phyloP scores from a whole-genome alignment of 2,113 vertebrate species.

The Chauna torquata region DNA sequence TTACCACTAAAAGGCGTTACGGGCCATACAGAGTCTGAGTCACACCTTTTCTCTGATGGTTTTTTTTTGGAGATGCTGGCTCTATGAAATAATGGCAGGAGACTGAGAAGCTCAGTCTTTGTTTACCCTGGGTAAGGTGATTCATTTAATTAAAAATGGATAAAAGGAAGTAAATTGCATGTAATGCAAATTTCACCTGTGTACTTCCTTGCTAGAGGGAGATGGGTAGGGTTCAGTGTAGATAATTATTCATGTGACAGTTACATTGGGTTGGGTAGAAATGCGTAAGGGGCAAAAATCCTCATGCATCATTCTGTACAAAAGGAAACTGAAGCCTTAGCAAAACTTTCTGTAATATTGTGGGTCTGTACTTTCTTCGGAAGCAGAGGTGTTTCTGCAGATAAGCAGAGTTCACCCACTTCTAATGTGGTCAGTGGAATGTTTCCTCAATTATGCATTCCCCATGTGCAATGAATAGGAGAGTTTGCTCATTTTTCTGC shows the following conservation, averaged over 20 bases:
- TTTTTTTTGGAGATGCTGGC: not conserved
- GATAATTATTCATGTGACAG: not conserved
- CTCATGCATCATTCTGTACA: not conserved
- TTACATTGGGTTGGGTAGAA: not conserved
- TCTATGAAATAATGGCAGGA: conserved; percentile 1
- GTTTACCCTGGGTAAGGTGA: conserved; percentile 7
- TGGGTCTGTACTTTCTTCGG: not conserved
- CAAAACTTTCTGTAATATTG: not conserved
- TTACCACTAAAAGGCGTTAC: not conserved
- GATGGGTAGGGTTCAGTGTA: not conserved
- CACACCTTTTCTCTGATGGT: not conserved
- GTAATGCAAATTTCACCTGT: conserved; percentile 27
- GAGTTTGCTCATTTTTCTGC: not conserved
- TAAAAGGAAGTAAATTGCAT: conserved; percentile 25
- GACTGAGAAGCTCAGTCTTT: not conserved
- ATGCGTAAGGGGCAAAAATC: not conserved
- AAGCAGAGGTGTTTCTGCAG: not conserved
- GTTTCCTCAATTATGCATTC: conserved; percentile 11
- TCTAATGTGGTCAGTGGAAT: not conserved
- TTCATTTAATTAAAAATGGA: conserved; percentile 28
- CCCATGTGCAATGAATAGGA: not conserved
- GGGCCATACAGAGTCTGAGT: not conserved
- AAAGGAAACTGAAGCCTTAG: not conserved
- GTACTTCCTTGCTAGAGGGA: not conserved
- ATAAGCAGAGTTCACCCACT: not conserved